Percentiles rank a stretch among this genome's conserved stretches.
Evolutionary conservation across 2,888 invertebrate genomes (phyloP).

Genomic region (Vannuccia rotundouncinata): DNA sequence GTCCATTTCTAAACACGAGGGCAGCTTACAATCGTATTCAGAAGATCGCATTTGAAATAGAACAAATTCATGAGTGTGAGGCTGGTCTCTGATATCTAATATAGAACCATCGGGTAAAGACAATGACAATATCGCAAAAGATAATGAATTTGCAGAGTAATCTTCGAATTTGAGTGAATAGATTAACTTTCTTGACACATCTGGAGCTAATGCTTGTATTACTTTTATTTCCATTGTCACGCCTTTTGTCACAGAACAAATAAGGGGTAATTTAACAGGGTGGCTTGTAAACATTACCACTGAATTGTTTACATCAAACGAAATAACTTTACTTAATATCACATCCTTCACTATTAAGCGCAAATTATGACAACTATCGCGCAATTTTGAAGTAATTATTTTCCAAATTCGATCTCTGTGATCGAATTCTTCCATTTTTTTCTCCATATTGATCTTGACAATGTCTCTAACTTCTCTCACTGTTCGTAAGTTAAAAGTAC

Average conservation of each 20-base stretch:
- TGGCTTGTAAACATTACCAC: background rate
- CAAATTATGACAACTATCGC: background rate
- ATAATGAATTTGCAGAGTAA: background rate
- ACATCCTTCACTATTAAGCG: background rate
- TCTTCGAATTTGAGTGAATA: background rate
- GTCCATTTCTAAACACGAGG: background rate
- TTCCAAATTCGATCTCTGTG: background rate
- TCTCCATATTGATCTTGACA: background rate
- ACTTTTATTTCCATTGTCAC: background rate
- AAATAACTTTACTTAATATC: background rate
- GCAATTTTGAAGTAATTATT: background rate
- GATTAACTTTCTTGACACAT: background rate
- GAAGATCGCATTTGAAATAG: background rate
- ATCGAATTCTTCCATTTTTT: background rate
- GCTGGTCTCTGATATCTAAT: background rate
- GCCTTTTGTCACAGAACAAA: background rate
- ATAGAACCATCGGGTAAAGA: background rate
- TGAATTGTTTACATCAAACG: background rate
- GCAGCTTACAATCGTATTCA: background rate
- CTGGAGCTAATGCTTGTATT: background rate
- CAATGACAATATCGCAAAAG: no score
- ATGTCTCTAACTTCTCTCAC: background rate
- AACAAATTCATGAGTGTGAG: background rate
- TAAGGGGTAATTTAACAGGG: background rate
- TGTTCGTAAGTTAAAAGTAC: background rate